Evolutionary conservation across 2,797 vertebrate genomes (phyloP).

Genomic region (Hephaestus fuliginosus): DNA sequence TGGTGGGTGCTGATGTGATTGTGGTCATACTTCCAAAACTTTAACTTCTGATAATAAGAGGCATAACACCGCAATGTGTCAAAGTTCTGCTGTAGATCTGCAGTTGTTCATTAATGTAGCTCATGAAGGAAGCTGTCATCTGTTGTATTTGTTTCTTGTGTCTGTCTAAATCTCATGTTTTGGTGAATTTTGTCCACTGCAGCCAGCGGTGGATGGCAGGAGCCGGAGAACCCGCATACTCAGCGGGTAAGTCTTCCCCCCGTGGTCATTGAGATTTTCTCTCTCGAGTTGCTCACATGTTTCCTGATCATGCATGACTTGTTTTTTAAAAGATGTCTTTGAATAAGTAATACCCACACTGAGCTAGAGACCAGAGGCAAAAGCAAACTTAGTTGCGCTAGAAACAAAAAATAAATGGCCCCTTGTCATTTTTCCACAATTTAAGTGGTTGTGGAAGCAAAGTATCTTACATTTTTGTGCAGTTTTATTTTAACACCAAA

Average conservation of each 20-base stretch:
- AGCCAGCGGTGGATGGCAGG: slow-evolving; percentile 99
- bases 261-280: slow-evolving; percentile 17
- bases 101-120: not conserved
- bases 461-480: not conserved
- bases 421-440: not conserved
- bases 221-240: slow-evolving; percentile 95
- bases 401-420: not conserved
- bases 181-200: slow-evolving; percentile 49
- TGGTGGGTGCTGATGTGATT: slow-evolving; percentile 84
- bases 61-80: not conserved
- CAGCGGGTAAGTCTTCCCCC: slow-evolving; percentile 90
- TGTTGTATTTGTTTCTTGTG: not conserved
- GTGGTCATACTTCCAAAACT: not conserved
- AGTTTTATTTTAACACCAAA: not conserved
- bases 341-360: slow-evolving; percentile 24
- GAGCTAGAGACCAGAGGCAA: not conserved
- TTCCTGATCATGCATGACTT: slow-evolving; percentile 46
- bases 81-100: not conserved
- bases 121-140: not conserved
- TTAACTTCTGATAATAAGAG: not conserved
- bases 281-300: slow-evolving; percentile 72
- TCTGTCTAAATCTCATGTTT: slow-evolving; percentile 2
- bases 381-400: slow-evolving; percentile 1
- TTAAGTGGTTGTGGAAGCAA: not conserved
- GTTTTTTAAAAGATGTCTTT: slow-evolving; percentile 28